A percentile compares a stretch with the other conserved stretches of the same genome.
These are phyloP conservation scores for Chelon auratus DNA, from an alignment of 2,797 vertebrate species.

Conservation along the genomic window DNA sequence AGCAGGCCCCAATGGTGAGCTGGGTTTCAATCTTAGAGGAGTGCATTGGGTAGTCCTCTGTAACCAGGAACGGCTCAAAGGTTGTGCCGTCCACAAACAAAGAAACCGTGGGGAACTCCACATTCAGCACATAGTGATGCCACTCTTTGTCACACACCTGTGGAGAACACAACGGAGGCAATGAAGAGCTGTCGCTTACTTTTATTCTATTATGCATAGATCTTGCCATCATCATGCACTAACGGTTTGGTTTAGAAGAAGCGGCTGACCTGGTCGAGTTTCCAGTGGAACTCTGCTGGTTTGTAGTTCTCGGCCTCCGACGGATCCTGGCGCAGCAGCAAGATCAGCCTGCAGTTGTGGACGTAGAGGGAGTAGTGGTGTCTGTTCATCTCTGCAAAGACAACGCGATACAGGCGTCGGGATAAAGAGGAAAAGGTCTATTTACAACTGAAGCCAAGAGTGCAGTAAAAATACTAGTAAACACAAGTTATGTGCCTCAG, in stretches of 20 bases:
- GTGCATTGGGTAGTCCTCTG: slow-evolving; percentile 95
- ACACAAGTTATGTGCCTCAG: neutral
- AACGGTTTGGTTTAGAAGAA: neutral
- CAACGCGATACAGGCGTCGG: slow-evolving; percentile 4
- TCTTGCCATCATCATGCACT: no score
- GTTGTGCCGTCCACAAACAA: slow-evolving; percentile 93
- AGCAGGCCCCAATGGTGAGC: slow-evolving; percentile 96
- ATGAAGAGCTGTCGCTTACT: neutral
- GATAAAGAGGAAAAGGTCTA: neutral
- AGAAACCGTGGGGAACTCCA: slow-evolving; percentile 91
- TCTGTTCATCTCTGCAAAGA: slow-evolving; percentile 92
- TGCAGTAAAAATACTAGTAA: neutral
- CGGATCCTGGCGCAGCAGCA: slow-evolving; percentile 95
- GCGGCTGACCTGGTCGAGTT: slow-evolving; percentile 90
- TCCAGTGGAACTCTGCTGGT: slow-evolving; percentile 99
- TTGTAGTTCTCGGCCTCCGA: slow-evolving; percentile 90
- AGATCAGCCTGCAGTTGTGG: slow-evolving; percentile 93
- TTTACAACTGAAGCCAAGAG: neutral
- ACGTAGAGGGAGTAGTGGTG: slow-evolving; percentile 95
- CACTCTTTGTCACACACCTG: slow-evolving; percentile 98
- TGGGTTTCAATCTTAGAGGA: slow-evolving; percentile 91
- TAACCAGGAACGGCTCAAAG: slow-evolving; percentile 95
- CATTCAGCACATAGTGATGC: slow-evolving; percentile 96
- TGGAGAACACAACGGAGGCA: neutral
- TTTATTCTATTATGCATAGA: no score